Evolutionary conservation across 2,113 vertebrate genomes (phyloP).

Genomic region (Phrynocephalus versicolor): DNA sequence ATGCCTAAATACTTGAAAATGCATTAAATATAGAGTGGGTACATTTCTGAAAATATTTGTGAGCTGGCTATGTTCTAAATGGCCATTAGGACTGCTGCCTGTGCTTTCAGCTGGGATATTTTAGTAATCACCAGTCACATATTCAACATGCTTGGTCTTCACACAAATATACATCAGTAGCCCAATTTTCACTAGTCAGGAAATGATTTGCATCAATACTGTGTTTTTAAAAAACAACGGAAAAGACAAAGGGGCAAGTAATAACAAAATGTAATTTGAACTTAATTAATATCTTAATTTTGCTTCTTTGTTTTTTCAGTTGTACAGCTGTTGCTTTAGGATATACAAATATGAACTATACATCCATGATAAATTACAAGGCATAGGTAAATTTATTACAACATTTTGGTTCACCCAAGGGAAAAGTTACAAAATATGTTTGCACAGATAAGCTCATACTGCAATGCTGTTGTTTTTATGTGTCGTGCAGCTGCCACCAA

Average conservation of each 20-base stretch:
- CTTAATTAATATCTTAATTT: background rate
- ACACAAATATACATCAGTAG: constrained; percentile 34
- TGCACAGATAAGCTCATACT: background rate
- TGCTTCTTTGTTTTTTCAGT: background rate
- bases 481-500: too few relatives aligned
- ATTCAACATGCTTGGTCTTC: constrained; percentile 11
- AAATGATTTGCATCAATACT: constrained; percentile 40
- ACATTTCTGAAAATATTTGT: background rate
- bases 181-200: constrained; percentile 33
- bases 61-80: constrained; percentile 32
- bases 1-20: constrained; percentile 1
- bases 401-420: background rate
- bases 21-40: constrained; percentile 1
- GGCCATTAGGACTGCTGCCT: background rate
- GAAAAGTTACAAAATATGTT: background rate
- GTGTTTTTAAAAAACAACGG: constrained; percentile 9
- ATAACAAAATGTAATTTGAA: background rate
- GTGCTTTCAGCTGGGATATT: constrained; percentile 9
- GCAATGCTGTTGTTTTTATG: background rate
- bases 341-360: fast-evolving
- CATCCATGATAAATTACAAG: background rate
- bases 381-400: background rate
- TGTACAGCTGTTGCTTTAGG: background rate
- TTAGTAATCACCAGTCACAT: constrained; percentile 27
- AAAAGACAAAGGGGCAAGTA: background rate